phyloP scores from a whole-genome alignment of 1,140 invertebrate genomes.

The Wiebesia pumilae region DNA sequence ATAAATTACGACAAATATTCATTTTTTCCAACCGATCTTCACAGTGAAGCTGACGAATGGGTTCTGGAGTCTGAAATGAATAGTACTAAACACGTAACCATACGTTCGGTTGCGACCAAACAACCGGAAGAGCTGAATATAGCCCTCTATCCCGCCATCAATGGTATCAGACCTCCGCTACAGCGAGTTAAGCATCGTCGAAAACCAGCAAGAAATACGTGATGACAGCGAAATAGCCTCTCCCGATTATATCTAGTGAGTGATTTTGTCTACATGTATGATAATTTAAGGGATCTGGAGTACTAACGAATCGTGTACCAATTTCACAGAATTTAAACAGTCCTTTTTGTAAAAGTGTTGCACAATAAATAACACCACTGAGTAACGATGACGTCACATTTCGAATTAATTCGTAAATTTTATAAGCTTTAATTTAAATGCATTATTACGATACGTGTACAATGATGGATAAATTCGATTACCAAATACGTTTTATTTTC shows the following conservation, averaged over 20 bases:
- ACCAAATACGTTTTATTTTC: no score
- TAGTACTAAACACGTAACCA: conserved; percentile 74
- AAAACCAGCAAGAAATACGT: conserved; percentile 69
- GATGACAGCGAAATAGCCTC: conserved; percentile 55
- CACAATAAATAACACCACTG: no score
- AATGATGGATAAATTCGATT: no score
- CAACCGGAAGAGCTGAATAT: conserved; percentile 69
- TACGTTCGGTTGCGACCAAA: conserved; percentile 72
- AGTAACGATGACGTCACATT: no score
- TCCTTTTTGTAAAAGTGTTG: no score
- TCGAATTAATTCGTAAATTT: no score
- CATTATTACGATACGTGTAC: no score
- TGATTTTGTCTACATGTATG: background rate
- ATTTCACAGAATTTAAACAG: no score
- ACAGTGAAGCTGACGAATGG: conserved; percentile 80
- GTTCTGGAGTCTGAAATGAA: conserved; percentile 77
- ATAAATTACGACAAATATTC: background rate
- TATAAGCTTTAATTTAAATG: no score
- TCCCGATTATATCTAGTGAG: conserved; percentile 27
- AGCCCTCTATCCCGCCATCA: conserved; percentile 67
- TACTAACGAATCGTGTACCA: no score
- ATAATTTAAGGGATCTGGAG: no score
- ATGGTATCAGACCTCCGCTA: conserved; percentile 54
- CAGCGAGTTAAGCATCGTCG: conserved; percentile 67
- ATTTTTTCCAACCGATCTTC: background rate